Evolutionary conservation across 1,140 invertebrate genomes (phyloP), one percentile per base, ranked within the genome.

Genomic region (Habropoda laboriosa): DNA sequence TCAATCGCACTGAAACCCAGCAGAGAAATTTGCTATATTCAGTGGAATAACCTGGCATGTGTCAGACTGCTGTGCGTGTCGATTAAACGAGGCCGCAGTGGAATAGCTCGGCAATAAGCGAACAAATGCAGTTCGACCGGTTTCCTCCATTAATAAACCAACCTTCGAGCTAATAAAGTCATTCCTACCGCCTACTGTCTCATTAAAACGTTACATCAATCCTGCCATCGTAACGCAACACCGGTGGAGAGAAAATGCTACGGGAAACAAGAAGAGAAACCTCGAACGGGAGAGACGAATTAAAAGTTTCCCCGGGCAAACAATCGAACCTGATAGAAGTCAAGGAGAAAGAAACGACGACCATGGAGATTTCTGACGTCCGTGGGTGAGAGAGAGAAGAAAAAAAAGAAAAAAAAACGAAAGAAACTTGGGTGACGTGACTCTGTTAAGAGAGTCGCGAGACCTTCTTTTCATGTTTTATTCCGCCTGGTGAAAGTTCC

Each of bases 361-460:
- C 3, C 18, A 4, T 35, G 32, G 30, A 21, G n/a, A n/a, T n/a
- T n/a, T n/a, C n/a, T n/a, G n/a, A n/a, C n/a, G n/a, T n/a, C n/a
- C n/a, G n/a, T n/a, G n/a, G n/a, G n/a, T n/a, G n/a, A n/a, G n/a
- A n/a, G n/a, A n/a, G n/a, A 10, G 21, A 35, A n/a, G 16, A 32
- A 35, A 35, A n/a, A 24, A 24, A 6, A 49, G 1, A 58, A 18
- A n/a, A 1, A 53, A 55, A 3, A 38, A 57, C 35, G 18, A 49
- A 61, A 40, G 32, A 49, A 71, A 49, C 12, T 71, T 60, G 5
- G 55, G 3, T 3, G 18, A 77, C 53, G 32, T 40, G 55, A 40
- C 42, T 60, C 32, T 78, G 24, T 78, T 35, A 32, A 27, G 51
- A 70, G 27, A n/a, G n/a, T n/a, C n/a, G 40, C 47, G 27, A n/a